Base-by-base conservation (phyloP, 2,113 vertebrate species). In the Galbula dea region DNA sequence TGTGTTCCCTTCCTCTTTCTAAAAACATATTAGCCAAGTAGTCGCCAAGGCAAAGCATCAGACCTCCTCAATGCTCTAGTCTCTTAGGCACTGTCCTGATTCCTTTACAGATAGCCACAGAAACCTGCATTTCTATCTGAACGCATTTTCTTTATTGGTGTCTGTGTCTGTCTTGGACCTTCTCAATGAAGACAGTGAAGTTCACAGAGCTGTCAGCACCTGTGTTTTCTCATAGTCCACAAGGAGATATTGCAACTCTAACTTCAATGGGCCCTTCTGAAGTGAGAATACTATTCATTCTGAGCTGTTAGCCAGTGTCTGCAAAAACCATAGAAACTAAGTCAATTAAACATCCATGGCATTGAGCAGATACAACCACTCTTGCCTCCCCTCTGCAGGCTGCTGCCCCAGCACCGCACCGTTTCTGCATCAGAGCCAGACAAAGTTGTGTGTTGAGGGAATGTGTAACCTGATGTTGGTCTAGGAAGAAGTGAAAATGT, bases 381-480 rank as follows among this genome's bases (percentile, higher is more conserved):
- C 13, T 21, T 51, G 18, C 7, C 30, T 73, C 20, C 20, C 27
- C 76, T 12, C 7, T n/a, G 29, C 34, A 27, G 39, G 26, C 20
- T 43, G 4, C 23, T 29, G 17, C 23, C n/a, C 8, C 51, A 76
- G 36, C 80, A 6, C 67, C 61, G 68, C 32, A 37, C 32, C 2
- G 6, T 23, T 36, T 37, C 55, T 76, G 19, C 17, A 1, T 29
- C n/a, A 39, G 58, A 72, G 37, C 19, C 41, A 46, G 36, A 41
- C 3, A 15, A 23, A 67, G n/a, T 16, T 0, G 0, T 32, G 45
- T 57, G 10, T 29, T 1, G 0, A 15, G 30, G 51, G 46, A 12
- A 16, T 41, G 9, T 39, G 65, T 36, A 43, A 26, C n/a, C 52
- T 74, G 59, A 34, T 66, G 26, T 16, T 66, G 29, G 2, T 59